These are phyloP conservation scores for Poeciliopsis occidentalis DNA, from an alignment of 2,113 vertebrate species.

Conservation along the genomic window DNA sequence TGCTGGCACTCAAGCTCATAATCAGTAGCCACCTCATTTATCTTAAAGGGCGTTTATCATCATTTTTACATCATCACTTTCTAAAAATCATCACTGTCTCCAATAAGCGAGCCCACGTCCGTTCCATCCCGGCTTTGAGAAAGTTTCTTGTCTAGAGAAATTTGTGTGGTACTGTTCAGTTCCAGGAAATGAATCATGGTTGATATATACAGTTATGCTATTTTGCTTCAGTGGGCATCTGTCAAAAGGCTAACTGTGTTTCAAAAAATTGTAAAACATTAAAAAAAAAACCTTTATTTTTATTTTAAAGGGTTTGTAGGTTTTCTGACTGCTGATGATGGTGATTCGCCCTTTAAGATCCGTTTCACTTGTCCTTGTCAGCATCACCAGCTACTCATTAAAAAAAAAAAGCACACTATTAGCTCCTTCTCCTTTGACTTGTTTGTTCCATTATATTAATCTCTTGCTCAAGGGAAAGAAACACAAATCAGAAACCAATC, in stretches of 20 bases:
- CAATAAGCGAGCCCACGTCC: too few relatives aligned
- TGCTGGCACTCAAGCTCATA: neutral
- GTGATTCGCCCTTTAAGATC: neutral
- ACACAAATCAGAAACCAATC: neutral
- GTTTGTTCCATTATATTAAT: neutral
- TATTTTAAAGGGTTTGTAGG: neutral
- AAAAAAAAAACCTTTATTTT: too few relatives aligned
- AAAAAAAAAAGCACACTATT: neutral
- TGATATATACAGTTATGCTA: too few relatives aligned
- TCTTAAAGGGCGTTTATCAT: neutral
- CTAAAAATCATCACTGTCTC: too few relatives aligned
- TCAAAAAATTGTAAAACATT: too few relatives aligned
- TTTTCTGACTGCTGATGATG: neutral
- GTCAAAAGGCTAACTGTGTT: too few relatives aligned
- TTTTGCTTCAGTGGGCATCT: too few relatives aligned
- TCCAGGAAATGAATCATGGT: too few relatives aligned
- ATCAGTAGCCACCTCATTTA: neutral
- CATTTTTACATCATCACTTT: neutral
- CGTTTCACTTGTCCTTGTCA: neutral
- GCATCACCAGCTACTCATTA: neutral
- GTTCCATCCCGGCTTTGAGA: too few relatives aligned
- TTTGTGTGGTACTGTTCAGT: too few relatives aligned
- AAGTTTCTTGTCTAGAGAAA: too few relatives aligned
- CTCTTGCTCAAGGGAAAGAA: neutral
- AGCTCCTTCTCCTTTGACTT: neutral